These are phyloP conservation scores for Hipparchia semele DNA, from an alignment of 2,888 invertebrate genomes.

Conservation along the genomic window DNA sequence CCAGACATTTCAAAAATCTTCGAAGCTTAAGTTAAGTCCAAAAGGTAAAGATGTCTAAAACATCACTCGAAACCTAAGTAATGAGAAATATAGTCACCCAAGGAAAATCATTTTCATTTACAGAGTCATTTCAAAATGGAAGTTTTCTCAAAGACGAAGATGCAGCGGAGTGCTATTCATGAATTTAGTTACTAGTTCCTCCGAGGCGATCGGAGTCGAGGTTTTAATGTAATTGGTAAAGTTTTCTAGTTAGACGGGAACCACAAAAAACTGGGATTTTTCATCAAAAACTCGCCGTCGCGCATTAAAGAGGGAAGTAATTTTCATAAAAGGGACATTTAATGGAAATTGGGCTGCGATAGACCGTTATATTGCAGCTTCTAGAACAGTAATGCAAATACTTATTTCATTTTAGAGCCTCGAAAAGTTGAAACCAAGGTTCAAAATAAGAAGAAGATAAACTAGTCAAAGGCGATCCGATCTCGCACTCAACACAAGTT, in stretches of 20 bases:
- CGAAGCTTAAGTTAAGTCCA: background rate
- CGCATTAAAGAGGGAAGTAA: slow-evolving; percentile 14
- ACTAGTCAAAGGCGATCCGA: background rate
- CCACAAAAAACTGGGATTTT: slow-evolving; percentile 13
- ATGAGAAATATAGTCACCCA: background rate
- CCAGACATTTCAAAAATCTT: no score
- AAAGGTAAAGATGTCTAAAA: background rate
- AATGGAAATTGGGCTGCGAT: slow-evolving; percentile 14
- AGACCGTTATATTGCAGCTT: background rate
- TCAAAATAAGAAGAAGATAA: background rate
- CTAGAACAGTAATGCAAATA: background rate
- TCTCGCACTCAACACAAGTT: no score
- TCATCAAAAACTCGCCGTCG: slow-evolving; percentile 9
- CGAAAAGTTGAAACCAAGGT: background rate
- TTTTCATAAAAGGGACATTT: slow-evolving; percentile 20
- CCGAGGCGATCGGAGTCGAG: slow-evolving; percentile 26
- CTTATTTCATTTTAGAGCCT: background rate
- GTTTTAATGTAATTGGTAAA: slow-evolving; percentile 37
- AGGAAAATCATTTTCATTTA: slow-evolving; percentile 7
- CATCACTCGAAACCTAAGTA: slow-evolving; percentile 1
- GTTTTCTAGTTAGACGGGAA: slow-evolving; percentile 20
- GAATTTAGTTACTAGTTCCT: slow-evolving; percentile 35
- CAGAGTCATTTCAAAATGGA: slow-evolving; percentile 2
- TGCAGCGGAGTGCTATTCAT: slow-evolving; percentile 31
- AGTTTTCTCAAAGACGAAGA: slow-evolving; percentile 22